Evolutionary conservation across 1,140 invertebrate genomes (phyloP).

Genomic region (Drosophila murphyi): DNA sequence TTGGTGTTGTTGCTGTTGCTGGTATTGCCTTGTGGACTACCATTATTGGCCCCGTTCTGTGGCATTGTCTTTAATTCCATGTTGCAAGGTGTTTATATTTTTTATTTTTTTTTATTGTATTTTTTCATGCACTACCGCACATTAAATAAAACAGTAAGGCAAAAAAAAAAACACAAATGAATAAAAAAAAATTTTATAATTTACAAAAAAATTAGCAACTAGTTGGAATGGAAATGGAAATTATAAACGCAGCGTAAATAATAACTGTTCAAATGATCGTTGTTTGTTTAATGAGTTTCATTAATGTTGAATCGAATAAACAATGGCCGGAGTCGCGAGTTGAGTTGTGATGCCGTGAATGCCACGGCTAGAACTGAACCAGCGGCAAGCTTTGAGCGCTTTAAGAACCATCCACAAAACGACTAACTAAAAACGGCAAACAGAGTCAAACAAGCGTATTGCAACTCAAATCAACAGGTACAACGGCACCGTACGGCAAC

Average conservation of each 20-base stretch:
- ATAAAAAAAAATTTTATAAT: background rate
- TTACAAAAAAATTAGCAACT: background rate
- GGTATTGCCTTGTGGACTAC: conserved; percentile 11
- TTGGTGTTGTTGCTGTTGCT: conserved; percentile 8
- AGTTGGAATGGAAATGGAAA: background rate
- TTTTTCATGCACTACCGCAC: conserved; percentile 34
- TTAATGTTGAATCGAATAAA: background rate
- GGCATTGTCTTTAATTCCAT: conserved; percentile 50
- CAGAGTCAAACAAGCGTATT: conserved; percentile 4
- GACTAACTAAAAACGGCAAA: conserved; percentile 35
- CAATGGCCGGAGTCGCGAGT: conserved; percentile 32
- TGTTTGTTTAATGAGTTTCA: conserved; percentile 7
- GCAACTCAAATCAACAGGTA: conserved; percentile 35
- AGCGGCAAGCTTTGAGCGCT: conserved; percentile 51
- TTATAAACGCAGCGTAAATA: background rate
- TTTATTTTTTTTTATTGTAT: conserved; percentile 5
- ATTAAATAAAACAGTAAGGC: conserved; percentile 11
- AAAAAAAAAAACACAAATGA: background rate
- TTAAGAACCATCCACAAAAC: conserved; percentile 65
- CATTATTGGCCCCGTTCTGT: conserved; percentile 38
- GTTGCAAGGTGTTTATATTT: conserved; percentile 35
- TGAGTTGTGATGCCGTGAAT: conserved; percentile 70
- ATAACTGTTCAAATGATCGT: conserved; percentile 1
- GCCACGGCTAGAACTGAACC: conserved; percentile 75
- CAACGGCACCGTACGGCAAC: background rate